phyloP scores from a whole-genome alignment of 23 tunicate genomes.

The Halocynthia roretzi region DNA sequence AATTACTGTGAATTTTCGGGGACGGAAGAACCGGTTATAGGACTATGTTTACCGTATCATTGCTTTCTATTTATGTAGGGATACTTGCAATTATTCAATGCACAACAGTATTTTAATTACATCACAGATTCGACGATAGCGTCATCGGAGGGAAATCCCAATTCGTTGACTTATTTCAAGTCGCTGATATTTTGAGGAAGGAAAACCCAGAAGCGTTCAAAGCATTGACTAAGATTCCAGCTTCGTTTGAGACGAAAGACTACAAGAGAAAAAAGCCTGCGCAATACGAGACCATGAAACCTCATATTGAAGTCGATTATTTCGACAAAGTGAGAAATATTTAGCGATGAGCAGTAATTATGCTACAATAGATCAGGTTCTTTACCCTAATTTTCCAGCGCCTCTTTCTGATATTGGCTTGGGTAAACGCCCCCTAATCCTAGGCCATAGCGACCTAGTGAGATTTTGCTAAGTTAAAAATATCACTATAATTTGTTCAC shows the following conservation, averaged over 20 bases:
- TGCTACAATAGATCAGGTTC: no score
- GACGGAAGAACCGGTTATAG: no score
- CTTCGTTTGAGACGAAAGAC: slow-evolving; percentile 44
- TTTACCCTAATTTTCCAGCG: no score
- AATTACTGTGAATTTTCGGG: no score
- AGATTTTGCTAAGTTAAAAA: slow-evolving; percentile 1
- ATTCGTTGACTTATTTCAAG: slow-evolving; percentile 55
- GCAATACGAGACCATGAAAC: slow-evolving; percentile 31
- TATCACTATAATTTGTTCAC: background rate
- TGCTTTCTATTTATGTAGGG: no score
- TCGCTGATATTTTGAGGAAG: slow-evolving; percentile 35
- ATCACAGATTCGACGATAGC: slow-evolving; percentile 50
- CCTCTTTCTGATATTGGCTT: no score
- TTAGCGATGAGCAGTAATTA: no score
- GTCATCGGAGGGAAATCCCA: slow-evolving; percentile 64
- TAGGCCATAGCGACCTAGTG: slow-evolving; percentile 4
- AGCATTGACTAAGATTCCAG: slow-evolving; percentile 36
- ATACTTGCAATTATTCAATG: no score
- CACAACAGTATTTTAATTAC: background rate
- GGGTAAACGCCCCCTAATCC: no score
- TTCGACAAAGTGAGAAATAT: slow-evolving; percentile 35
- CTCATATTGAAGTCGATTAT: slow-evolving; percentile 52
- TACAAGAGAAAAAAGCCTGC: slow-evolving; percentile 23
- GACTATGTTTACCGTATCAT: no score
- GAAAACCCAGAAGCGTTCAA: slow-evolving; percentile 55